Evolutionary conservation across 2,113 vertebrate species (phyloP), one percentile per base, ranked within the genome.

Genomic region (Microcebus murinus): DNA sequence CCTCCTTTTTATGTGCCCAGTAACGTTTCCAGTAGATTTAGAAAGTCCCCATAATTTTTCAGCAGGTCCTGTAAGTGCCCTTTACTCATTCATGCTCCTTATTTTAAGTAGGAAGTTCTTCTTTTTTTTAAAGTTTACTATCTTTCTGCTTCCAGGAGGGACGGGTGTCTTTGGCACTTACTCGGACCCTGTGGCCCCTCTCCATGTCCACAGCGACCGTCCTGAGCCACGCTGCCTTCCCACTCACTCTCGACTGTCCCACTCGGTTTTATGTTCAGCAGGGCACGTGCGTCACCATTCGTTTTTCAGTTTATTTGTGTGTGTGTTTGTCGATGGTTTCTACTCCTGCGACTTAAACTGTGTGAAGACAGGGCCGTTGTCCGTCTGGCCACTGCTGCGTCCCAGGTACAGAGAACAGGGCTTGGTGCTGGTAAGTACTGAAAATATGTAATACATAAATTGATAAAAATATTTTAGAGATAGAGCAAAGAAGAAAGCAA

Each of bases 161-260:
- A 14, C 27, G 27, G 48, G 8, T 6, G 52, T 57, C 8, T 4
- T 25, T 13, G n/a, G 5, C 31, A 23, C 59, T 70, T 14, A 21
- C 25, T 18, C 50, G 36, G 80, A 76, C 45, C 13, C 50, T 29
- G 17, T 18, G 10, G 1, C 55, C 36, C 42, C 25, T 79, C n/a
- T 79, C 25, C 1, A 0, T 10, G 14, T 50, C 12, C 52, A 2
- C 0, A 6, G 11, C 15, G 4, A 8, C 42, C 17, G 0, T 25
- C 42, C 67, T 59, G 39, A 65, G 68, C 31, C 6, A 8, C 13
- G 7, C 57, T 55, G 21, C 67, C 25, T 29, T 50, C 18, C 39
- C 11, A 18, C n/a, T 34, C 63, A 10, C 2, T 29, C 25, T 39
- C 10, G 3, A 25, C 17, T 20, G 10, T 10, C 31, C 77, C 29